Evolutionary conservation across 2,888 invertebrate genomes (phyloP).

Genomic region (Heliothis peltigera): DNA sequence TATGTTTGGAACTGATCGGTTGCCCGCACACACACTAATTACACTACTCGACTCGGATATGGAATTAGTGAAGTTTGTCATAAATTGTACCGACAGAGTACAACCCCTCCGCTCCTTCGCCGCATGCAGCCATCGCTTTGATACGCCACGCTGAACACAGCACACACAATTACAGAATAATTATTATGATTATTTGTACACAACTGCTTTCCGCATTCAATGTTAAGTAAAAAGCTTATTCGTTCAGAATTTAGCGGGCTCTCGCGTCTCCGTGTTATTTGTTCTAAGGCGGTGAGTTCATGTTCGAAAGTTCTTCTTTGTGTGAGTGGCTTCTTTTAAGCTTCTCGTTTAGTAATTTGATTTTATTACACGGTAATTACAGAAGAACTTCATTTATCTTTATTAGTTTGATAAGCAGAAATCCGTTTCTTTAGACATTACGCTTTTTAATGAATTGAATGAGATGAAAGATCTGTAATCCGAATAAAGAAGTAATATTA

Average conservation of each 20-base stretch:
- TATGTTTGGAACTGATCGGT: conserved; percentile 46
- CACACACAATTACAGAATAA: conserved; percentile 45
- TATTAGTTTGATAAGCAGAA: conserved; percentile 35
- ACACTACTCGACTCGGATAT: conserved; percentile 52
- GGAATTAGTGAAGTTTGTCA: conserved; percentile 65
- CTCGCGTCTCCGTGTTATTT: conserved; percentile 39
- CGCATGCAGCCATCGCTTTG: conserved; percentile 51
- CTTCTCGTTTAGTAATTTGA: conserved; percentile 45
- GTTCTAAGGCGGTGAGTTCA: conserved; percentile 41
- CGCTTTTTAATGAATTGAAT: conserved; percentile 18
- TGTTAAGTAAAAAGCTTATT: conserved; percentile 44
- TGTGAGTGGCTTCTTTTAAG: conserved; percentile 40
- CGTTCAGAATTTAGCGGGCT: conserved; percentile 28
- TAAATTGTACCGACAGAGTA: conserved; percentile 44
- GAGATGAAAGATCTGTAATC: too few relatives aligned
- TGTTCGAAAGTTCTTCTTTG: conserved; percentile 51
- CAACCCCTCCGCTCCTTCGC: conserved; percentile 37
- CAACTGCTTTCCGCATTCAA: conserved; percentile 28
- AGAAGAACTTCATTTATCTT: conserved; percentile 41
- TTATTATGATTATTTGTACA: conserved; percentile 40
- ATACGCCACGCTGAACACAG: conserved; percentile 46
- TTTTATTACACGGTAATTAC: conserved; percentile 54
- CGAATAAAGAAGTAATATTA: conserved; percentile 21
- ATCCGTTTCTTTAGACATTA: conserved; percentile 28
- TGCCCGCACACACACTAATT: conserved; percentile 46